Evolutionary conservation across 2,888 invertebrate genomes (phyloP).

Genomic region (Acheta domesticus): DNA sequence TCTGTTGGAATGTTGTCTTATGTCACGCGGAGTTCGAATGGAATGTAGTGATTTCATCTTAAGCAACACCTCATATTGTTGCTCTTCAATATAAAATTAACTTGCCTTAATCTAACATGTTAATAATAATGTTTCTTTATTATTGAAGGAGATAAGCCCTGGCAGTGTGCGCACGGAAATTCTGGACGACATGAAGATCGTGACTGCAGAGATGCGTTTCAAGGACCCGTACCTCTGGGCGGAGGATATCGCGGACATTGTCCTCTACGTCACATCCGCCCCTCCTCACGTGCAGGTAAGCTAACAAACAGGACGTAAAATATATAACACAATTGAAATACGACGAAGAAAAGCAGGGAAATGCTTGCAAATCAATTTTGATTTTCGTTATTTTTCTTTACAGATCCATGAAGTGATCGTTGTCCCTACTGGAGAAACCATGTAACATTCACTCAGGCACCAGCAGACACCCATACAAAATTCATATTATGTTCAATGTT

Average conservation of each 20-base stretch:
- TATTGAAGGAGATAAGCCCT: conserved; percentile 28
- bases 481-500: too few species aligned
- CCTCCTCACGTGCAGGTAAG: conserved; percentile 30
- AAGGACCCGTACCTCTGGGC: conserved; percentile 19
- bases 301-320: not conserved
- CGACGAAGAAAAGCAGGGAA: too few species aligned
- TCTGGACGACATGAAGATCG: not conserved
- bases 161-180: conserved; percentile 34
- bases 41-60: too few species aligned
- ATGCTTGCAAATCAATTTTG: too few species aligned
- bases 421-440: conserved; percentile 20
- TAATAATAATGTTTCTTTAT: too few species aligned
- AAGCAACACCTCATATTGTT: too few species aligned
- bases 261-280: conserved; percentile 22
- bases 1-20: too few species aligned
- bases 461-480: too few species aligned
- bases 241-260: conserved; percentile 27
- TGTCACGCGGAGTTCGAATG: too few species aligned
- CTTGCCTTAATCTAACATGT: too few species aligned
- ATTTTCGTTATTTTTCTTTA: not conserved
- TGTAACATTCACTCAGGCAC: not conserved
- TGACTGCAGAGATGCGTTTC: conserved; percentile 19
- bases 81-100: too few species aligned
- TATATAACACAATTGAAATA: too few species aligned
- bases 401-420: conserved; percentile 26